These are phyloP conservation scores for Dicerorhinus sumatrensis DNA, from an alignment of 2,113 vertebrate species.

Conservation along the genomic window DNA sequence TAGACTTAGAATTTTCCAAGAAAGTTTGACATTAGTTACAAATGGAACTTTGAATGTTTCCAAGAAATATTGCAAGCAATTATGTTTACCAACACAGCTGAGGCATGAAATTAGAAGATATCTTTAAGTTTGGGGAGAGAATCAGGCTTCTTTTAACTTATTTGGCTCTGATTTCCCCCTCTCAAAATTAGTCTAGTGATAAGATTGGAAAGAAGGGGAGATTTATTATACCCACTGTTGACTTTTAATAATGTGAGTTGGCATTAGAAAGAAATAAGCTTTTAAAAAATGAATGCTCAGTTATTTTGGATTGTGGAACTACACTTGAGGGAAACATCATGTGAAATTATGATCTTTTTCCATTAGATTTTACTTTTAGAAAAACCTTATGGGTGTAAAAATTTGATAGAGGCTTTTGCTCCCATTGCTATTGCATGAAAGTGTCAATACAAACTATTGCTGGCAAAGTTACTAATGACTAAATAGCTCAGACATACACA, in stretches of 20 bases:
- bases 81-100: slow-evolving; percentile 60
- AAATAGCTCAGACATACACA: neutral
- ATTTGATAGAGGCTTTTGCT: slow-evolving; percentile 28
- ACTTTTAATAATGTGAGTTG: slow-evolving; percentile 59
- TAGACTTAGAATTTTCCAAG: slow-evolving; percentile 10
- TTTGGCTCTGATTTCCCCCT: slow-evolving; percentile 30
- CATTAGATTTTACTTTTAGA: slow-evolving; percentile 57
- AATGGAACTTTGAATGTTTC: slow-evolving; percentile 47
- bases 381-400: neutral
- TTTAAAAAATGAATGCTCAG: slow-evolving; percentile 44
- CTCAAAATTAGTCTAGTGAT: slow-evolving; percentile 57
- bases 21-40: slow-evolving; percentile 47
- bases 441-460: neutral
- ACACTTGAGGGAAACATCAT: slow-evolving; percentile 44
- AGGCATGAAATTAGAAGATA: slow-evolving; percentile 70
- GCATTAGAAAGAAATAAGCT: slow-evolving; percentile 50
- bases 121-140: slow-evolving; percentile 21
- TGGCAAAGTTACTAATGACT: neutral
- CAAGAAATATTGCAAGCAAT: slow-evolving; percentile 18
- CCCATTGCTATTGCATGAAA: neutral
- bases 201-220: slow-evolving; percentile 39
- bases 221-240: slow-evolving; percentile 43
- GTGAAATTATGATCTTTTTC: slow-evolving; percentile 18
- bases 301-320: slow-evolving; percentile 29
- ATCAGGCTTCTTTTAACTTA: slow-evolving; percentile 29